phyloP scores from a whole-genome alignment of 1,140 invertebrate species.

The Pinna nobilis region DNA sequence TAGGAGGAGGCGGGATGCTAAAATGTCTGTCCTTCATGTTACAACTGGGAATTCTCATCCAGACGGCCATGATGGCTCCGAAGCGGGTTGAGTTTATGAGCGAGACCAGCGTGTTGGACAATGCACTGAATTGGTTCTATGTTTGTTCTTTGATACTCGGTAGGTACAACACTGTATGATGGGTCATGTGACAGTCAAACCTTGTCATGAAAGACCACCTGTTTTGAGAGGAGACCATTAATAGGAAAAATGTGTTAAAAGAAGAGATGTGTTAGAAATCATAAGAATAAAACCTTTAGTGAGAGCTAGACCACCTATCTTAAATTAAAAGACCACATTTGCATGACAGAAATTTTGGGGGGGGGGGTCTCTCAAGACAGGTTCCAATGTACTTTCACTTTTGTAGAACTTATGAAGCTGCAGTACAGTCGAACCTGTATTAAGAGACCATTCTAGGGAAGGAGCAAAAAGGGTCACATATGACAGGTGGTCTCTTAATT shows the following conservation, averaged over 20 bases:
- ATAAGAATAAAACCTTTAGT: neutral
- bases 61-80: neutral
- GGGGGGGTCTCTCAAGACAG: no score
- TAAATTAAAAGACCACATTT: neutral
- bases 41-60: slow-evolving; percentile 15
- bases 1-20: slow-evolving; percentile 16
- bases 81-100: slow-evolving; percentile 17
- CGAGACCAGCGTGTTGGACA: slow-evolving; percentile 29
- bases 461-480: no score
- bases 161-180: no score
- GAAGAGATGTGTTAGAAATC: neutral
- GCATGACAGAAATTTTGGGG: neutral
- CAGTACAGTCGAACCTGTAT: no score
- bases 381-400: no score
- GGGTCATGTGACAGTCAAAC: no score
- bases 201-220: no score
- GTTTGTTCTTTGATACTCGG: neutral
- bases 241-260: neutral
- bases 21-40: slow-evolving; percentile 30
- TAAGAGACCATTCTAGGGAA: no score
- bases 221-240: neutral
- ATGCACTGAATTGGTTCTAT: slow-evolving; percentile 22
- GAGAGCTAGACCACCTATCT: neutral
- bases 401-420: neutral
- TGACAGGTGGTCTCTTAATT: no score